Conservation (phyloP, 1,140 invertebrate genomes). For the Melitaea cinxia region DNA sequence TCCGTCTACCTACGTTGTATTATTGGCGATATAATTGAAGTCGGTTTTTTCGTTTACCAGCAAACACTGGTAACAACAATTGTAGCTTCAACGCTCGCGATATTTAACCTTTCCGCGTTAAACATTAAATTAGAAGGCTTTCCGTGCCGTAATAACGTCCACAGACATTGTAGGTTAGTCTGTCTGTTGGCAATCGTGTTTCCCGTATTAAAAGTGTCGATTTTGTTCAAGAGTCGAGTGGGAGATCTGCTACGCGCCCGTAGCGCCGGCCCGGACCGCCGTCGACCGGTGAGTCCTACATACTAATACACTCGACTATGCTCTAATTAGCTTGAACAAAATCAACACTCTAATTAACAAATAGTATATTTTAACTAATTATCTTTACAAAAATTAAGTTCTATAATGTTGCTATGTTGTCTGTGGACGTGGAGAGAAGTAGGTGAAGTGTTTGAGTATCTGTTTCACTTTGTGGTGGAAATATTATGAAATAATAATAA, state of each 20-base stretch:
- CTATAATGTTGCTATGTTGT: background rate
- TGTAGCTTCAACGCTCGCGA: background rate
- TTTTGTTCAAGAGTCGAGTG: conserved; percentile 78
- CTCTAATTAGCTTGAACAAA: conserved; percentile 69
- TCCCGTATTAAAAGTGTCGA: conserved; percentile 42
- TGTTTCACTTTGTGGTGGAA: too few species aligned
- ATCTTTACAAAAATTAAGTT: background rate
- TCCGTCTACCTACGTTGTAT: too few species aligned
- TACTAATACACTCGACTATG: conserved; percentile 38
- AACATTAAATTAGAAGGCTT: background rate
- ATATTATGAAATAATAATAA: too few species aligned
- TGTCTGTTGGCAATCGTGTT: conserved; percentile 22
- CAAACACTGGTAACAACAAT: too few species aligned
- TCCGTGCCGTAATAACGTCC: background rate
- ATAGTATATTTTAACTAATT: background rate
- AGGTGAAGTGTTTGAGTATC: too few species aligned
- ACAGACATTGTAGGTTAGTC: background rate
- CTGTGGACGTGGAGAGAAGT: too few species aligned
- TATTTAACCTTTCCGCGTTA: too few species aligned
- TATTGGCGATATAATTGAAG: too few species aligned
- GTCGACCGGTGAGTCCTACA: conserved; percentile 62
- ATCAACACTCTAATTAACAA: conserved; percentile 31
- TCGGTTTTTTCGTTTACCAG: too few species aligned
- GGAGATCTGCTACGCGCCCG: conserved; percentile 56
- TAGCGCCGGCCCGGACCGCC: conserved; percentile 59